Conservation (phyloP, 2,113 vertebrate genomes). For the Machaerirhynchus nigripectus region DNA sequence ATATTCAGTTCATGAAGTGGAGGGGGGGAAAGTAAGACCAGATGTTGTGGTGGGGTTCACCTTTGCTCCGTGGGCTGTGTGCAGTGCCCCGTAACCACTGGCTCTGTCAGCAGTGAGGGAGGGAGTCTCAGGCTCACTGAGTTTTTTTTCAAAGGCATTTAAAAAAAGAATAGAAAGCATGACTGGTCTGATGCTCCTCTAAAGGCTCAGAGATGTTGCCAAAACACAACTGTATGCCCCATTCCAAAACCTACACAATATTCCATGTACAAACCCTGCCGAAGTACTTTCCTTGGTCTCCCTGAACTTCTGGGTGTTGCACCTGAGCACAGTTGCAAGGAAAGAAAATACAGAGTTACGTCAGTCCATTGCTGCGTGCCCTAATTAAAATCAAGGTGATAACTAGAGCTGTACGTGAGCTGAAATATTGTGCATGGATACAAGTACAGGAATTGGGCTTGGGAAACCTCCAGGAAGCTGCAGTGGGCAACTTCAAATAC, state of each 20-base stretch:
- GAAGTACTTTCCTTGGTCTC: neutral
- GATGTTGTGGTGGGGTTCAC: neutral
- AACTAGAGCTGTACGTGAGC: neutral
- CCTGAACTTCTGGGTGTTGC: neutral
- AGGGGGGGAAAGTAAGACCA: neutral
- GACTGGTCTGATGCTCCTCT: neutral
- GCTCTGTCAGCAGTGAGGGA: neutral
- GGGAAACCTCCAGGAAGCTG: conserved; percentile 55
- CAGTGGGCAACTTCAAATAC: neutral
- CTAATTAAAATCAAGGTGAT: conserved; percentile 33
- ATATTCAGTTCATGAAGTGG: neutral
- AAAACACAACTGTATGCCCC: neutral
- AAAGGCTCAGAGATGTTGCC: neutral
- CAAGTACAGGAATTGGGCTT: neutral
- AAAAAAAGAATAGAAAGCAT: neutral
- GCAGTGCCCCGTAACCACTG: neutral
- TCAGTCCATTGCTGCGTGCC: neutral
- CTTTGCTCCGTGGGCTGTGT: neutral
- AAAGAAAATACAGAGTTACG: neutral
- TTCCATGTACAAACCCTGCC: neutral
- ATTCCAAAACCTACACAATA: neutral
- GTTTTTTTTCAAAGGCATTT: neutral
- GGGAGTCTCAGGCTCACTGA: neutral
- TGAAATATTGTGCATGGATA: neutral
- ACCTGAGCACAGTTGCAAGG: neutral